Evolutionary conservation across 2,113 vertebrate genomes (phyloP), one percentile per base, ranked within the genome.

Genomic region (Galemys pyrenaicus): DNA sequence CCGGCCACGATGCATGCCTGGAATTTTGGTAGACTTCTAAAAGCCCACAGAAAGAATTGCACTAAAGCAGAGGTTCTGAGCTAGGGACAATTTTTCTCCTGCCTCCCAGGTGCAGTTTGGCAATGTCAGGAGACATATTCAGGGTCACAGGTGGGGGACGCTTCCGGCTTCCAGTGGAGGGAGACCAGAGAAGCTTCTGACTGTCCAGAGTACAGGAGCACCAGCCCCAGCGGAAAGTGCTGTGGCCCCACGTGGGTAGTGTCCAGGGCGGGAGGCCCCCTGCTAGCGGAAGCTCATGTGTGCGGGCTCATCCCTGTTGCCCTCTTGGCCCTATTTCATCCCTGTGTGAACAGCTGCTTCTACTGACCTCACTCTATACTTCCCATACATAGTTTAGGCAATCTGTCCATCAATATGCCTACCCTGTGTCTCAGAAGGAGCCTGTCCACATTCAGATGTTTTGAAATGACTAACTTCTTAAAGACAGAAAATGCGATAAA

Each of bases 391-490:
- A 49, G 75, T 68, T 51, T 13, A 80, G 83, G 78, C 41, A 28
- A 56, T 60, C 78, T 71, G 12, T 73, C 54, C 82, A 74, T 49
- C 51, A 73, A 44, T 35, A 60, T 62, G 58, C 4, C 32, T 30
- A 74, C 15, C 3, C 41, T 44, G n/a, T 11, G 9, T 44, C 60
- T 62, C 46, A 62, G 70, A 92, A 92, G 70, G 82, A 86, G 74
- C 20, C 17, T 75, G 49, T 32, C 12, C 16, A 6, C 54, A 92
- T 60, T 82, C 24, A 86, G 58, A 75, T 54, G 10, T 70, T 96
- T 78, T 77, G 64, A 87, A 74, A 94, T 24, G 35, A 85, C 28
- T 39, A 15, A 84, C 71, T 96, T 94, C 73, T 87, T 32, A 73
- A 92, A 85, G 37, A 28, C 37, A 80, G 15, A 93, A 94, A 84